Conservation (phyloP, 2,797 vertebrate genomes). For the Emydoidea blandingii region DNA sequence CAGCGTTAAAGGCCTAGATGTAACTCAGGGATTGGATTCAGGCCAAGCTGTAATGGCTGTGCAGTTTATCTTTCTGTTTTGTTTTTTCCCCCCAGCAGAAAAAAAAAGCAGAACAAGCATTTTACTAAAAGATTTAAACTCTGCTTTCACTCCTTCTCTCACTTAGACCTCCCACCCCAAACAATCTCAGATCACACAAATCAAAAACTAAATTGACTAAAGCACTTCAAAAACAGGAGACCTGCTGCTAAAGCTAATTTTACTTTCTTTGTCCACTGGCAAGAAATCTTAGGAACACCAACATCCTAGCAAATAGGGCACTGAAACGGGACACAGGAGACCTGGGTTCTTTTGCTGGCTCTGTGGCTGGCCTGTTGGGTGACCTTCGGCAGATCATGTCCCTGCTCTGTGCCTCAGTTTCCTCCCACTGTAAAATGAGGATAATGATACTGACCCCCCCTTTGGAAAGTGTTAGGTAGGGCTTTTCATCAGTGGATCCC, state of each 20-base stretch:
- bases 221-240: not conserved
- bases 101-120: slow-evolving; percentile 63
- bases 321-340: not conserved
- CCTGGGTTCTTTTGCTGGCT: not conserved
- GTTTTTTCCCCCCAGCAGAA: not conserved
- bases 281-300: not conserved
- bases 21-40: slow-evolving; percentile 46
- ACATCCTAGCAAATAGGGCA: not conserved
- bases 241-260: slow-evolving; percentile 13
- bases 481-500: too few relatives aligned
- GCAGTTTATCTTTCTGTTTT: slow-evolving; percentile 8
- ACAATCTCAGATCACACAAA: slow-evolving; percentile 18
- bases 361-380: not conserved
- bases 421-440: not conserved
- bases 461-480: not conserved
- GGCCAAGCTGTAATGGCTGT: slow-evolving; percentile 34
- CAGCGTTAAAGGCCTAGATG: slow-evolving; percentile 49
- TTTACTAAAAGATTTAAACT: slow-evolving; percentile 54
- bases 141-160: slow-evolving; percentile 1
- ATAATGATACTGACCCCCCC: not conserved
- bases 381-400: not conserved
- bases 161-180: slow-evolving; percentile 15
- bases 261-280: slow-evolving; percentile 22
- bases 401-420: not conserved
- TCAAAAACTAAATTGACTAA: slow-evolving; percentile 32